Evolutionary conservation across 2,888 invertebrate species (phyloP).

Genomic region (Sinhomidia bicolor): DNA sequence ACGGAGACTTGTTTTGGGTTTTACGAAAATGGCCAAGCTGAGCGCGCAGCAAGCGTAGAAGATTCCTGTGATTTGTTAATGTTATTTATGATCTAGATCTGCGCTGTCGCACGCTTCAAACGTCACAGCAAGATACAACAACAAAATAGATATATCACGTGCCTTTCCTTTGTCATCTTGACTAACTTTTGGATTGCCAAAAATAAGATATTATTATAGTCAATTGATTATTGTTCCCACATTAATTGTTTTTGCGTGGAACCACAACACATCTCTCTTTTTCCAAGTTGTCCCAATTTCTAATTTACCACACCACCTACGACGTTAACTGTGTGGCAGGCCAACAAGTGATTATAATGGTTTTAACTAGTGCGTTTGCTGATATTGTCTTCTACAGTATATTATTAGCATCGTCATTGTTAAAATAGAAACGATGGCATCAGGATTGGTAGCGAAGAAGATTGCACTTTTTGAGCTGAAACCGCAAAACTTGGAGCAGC

Average conservation of each 20-base stretch:
- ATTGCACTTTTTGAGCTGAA: constrained; percentile 77
- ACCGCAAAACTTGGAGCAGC: constrained; percentile 62
- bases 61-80: no score
- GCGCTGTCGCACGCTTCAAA: neutral
- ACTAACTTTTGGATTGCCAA: neutral
- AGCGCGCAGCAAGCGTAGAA: no score
- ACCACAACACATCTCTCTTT: constrained; percentile 33
- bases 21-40: neutral
- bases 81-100: neutral
- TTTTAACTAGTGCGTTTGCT: neutral
- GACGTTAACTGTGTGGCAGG: neutral
- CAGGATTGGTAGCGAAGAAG: constrained; percentile 77
- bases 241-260: constrained; percentile 26
- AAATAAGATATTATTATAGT: neutral
- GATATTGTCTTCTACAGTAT: neutral
- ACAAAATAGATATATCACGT: neutral
- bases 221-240: constrained; percentile 22
- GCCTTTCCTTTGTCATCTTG: no score
- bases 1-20: neutral
- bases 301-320: neutral
- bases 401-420: neutral
- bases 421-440: constrained; percentile 58
- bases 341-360: neutral
- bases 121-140: neutral
- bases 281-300: neutral